Evolutionary conservation across 2,113 vertebrate genomes (phyloP).

Genomic region (Amphiprion percula): DNA sequence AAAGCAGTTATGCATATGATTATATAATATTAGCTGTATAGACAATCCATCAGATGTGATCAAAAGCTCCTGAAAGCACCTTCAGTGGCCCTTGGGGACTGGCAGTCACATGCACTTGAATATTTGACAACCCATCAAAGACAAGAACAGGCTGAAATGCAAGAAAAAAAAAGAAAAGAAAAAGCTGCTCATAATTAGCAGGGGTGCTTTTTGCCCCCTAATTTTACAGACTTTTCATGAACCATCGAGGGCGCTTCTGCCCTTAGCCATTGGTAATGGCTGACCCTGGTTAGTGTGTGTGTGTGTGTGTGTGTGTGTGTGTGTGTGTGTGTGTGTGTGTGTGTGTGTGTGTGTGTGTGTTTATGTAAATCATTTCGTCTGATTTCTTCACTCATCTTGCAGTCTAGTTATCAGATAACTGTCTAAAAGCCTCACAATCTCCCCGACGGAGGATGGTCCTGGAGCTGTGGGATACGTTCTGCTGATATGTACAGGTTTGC

Average conservation of each 20-base stretch:
- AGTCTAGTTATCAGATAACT: constrained; percentile 41
- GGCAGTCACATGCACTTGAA: constrained; percentile 45
- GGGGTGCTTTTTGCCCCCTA: constrained; percentile 9
- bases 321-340: too few species aligned
- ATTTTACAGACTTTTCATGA: constrained; percentile 49
- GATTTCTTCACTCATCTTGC: constrained; percentile 29
- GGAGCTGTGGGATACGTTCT: neutral
- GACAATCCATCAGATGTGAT: constrained; percentile 22
- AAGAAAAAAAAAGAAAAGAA: constrained; percentile 27
- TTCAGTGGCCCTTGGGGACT: constrained; percentile 36
- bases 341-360: constrained; percentile 22
- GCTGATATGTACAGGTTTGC: constrained; percentile 24
- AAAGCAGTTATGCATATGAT: neutral
- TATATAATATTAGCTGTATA: neutral
- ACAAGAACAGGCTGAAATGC: constrained; percentile 45
- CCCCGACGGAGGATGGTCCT: neutral
- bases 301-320: constrained; percentile 19
- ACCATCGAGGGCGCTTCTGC: constrained; percentile 46
- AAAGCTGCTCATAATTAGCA: constrained; percentile 46
- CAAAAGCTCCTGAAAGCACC: constrained; percentile 48
- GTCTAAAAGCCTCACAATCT: constrained; percentile 13
- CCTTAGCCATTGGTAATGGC: constrained; percentile 54
- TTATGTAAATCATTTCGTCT: constrained; percentile 31
- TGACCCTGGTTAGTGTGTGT: constrained; percentile 42
- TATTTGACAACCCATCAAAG: constrained; percentile 66